Evolutionary conservation across 2,888 invertebrate genomes (phyloP).

Genomic region (Polydrusus tereticollis): DNA sequence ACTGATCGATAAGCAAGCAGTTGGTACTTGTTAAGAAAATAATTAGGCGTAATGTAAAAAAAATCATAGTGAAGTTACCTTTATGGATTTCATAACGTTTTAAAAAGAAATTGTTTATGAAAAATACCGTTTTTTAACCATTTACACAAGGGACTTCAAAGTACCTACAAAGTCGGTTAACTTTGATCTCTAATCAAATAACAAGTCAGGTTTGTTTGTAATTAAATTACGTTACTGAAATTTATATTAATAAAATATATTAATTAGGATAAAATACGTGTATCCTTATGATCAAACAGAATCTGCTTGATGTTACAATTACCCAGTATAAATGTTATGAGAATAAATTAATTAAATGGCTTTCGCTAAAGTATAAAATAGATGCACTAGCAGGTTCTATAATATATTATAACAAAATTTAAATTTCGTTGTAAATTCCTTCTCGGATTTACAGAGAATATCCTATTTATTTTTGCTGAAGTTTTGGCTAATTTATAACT

Average conservation of each 20-base stretch:
- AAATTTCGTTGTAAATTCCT: neutral
- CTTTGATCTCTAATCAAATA: slow-evolving; percentile 38
- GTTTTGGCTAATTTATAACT: neutral
- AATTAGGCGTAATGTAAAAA: too few species aligned
- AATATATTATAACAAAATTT: neutral
- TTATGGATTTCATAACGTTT: neutral
- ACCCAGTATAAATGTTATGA: slow-evolving; percentile 38
- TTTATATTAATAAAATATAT: slow-evolving; percentile 38
- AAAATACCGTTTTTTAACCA: neutral
- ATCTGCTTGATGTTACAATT: slow-evolving; percentile 26
- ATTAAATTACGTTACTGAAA: slow-evolving; percentile 29
- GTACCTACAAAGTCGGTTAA: neutral
- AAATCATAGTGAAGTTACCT: neutral
- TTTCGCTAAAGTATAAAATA: neutral
- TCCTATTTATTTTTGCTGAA: slow-evolving; percentile 1
- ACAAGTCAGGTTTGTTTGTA: slow-evolving; percentile 30
- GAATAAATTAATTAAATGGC: slow-evolving; percentile 30
- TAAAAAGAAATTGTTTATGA: neutral
- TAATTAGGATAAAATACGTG: slow-evolving; percentile 16
- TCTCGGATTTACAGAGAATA: neutral
- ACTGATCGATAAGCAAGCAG: too few species aligned
- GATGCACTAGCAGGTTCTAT: neutral
- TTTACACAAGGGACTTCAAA: slow-evolving; percentile 9
- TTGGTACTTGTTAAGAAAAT: too few species aligned
- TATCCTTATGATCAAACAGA: slow-evolving; percentile 39